phyloP scores from a whole-genome alignment of 2,113 vertebrate species.

The Catharus fuscescens region DNA sequence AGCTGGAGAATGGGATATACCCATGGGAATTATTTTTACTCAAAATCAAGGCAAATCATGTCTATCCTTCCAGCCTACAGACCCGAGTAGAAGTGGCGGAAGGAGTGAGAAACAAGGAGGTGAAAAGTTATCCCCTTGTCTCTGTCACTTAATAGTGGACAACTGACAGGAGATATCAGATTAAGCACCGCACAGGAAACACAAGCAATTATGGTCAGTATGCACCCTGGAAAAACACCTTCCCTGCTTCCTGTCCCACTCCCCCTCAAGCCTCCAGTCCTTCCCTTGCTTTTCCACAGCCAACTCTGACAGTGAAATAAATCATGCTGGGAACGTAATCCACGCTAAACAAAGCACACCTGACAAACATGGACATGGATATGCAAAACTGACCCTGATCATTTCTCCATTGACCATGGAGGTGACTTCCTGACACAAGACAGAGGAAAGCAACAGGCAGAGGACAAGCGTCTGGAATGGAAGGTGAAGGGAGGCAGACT shows the following conservation, averaged over 20 bases:
- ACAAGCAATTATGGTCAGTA: background rate
- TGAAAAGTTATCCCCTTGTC: background rate
- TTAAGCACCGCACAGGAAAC: background rate
- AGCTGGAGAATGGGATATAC: background rate
- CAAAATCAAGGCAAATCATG: background rate
- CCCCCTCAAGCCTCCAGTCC: background rate
- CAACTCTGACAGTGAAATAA: background rate
- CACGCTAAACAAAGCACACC: background rate
- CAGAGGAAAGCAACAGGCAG: background rate
- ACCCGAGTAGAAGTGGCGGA: background rate
- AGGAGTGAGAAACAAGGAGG: background rate
- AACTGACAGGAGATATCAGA: background rate
- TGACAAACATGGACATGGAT: too few species aligned
- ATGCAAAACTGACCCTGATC: rapidly evolving
- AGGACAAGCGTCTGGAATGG: background rate
- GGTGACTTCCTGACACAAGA: background rate
- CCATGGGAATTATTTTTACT: background rate
- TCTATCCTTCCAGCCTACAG: background rate
- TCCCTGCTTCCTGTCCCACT: background rate
- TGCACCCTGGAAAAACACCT: background rate
- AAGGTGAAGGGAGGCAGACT: background rate
- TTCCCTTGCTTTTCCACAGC: rapidly evolving
- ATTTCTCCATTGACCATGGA: background rate
- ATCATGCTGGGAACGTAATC: rapidly evolving
- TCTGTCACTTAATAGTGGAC: background rate